phyloP scores from a whole-genome alignment of 2,797 vertebrate genomes.

The Enteromius paludinosus region DNA sequence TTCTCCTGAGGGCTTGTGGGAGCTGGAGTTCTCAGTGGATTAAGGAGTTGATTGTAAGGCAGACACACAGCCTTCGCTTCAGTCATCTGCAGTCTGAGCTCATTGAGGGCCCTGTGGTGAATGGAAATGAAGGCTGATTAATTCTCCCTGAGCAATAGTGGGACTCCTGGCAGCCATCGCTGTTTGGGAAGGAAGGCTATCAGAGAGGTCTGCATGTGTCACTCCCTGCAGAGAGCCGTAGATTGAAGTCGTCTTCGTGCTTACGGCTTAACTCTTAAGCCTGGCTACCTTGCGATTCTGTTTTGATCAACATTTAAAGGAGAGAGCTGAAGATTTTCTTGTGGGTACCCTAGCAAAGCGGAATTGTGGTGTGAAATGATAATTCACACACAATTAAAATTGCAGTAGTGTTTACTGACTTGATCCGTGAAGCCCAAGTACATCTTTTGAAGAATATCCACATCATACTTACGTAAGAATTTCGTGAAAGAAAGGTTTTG shows the following conservation, averaged over 20 bases:
- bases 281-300: constrained; percentile 25
- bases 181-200: constrained; percentile 63
- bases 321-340: constrained; percentile 12
- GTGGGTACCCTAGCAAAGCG: neutral
- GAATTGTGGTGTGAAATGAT: constrained; percentile 4
- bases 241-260: constrained; percentile 42
- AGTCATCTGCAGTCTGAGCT: constrained; percentile 66
- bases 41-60: constrained; percentile 64
- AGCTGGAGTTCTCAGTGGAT: constrained; percentile 62
- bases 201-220: constrained; percentile 46
- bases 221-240: constrained; percentile 42
- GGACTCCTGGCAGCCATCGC: constrained; percentile 63
- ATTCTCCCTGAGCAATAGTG: constrained; percentile 66
- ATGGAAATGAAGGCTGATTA: constrained; percentile 76
- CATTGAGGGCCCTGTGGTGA: constrained; percentile 66
- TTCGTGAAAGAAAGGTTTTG: neutral
- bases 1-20: constrained; percentile 46
- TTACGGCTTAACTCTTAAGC: constrained; percentile 29
- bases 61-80: constrained; percentile 51
- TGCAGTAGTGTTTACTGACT: neutral
- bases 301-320: constrained; percentile 42
- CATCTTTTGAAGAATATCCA: neutral
- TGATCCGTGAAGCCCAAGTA: neutral
- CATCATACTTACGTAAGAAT: neutral
- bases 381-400: neutral